A percentile compares a stretch with the other conserved stretches of the same genome.
phyloP scores from a whole-genome alignment of 1,140 invertebrate genomes.

The Dendrolimus punctatus region DNA sequence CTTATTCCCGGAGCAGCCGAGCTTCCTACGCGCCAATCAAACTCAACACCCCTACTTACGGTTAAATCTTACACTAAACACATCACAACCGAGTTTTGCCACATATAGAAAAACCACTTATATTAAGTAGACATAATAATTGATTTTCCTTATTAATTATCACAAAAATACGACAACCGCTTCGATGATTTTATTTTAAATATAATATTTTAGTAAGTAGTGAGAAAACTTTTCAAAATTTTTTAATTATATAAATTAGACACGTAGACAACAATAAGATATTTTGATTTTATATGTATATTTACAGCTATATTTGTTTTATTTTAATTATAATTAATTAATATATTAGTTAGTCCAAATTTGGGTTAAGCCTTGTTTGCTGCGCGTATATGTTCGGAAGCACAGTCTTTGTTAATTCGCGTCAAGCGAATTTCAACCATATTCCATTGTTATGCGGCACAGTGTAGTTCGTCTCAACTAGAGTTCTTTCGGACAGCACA shows the following conservation, averaged over 20 bases:
- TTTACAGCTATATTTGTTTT: constrained; percentile 42
- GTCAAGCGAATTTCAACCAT: constrained; percentile 49
- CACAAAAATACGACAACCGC: constrained; percentile 71
- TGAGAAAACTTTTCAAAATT: constrained; percentile 48
- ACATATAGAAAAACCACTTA: constrained; percentile 41
- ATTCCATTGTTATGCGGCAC: constrained; percentile 61
- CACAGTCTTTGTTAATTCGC: constrained; percentile 38
- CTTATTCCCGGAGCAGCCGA: not conserved
- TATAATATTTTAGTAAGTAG: too few species aligned
- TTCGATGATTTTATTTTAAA: constrained; percentile 47
- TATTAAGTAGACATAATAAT: constrained; percentile 24
- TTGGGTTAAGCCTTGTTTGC: constrained; percentile 20
- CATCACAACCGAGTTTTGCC: constrained; percentile 70
- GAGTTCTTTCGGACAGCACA: constrained; percentile 28
- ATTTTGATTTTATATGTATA: constrained; percentile 23
- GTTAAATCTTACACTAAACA: constrained; percentile 56
- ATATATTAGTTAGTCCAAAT: constrained; percentile 9
- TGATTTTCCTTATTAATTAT: constrained; percentile 30
- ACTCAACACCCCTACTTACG: constrained; percentile 28
- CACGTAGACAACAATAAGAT: constrained; percentile 51
- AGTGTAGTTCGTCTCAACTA: constrained; percentile 56
- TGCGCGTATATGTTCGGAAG: constrained; percentile 47
- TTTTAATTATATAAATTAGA: constrained; percentile 28
- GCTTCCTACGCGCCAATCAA: constrained; percentile 10
- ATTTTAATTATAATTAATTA: constrained; percentile 9